Evolutionary conservation across 2,113 vertebrate genomes (phyloP), one percentile per base, ranked within the genome.

Genomic region (Ondatra zibethicus): DNA sequence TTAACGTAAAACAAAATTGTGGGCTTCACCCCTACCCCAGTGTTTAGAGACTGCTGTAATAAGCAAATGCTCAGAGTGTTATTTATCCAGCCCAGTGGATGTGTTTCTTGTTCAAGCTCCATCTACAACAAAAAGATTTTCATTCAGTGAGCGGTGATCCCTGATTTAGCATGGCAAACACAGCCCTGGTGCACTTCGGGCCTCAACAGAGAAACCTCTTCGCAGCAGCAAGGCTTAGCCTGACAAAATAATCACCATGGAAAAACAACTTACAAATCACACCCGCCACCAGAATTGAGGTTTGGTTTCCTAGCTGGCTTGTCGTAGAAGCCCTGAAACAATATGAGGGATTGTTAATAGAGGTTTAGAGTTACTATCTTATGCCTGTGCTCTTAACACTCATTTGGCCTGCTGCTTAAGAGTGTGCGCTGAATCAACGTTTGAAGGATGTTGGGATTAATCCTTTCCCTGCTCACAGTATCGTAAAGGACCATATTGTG

Each of bases 1-100:
- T 96, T 97, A 96, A 95, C 95, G 96, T 97, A 95, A 97, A 97
- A 97, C 95, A 94, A 97, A 97, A 97, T 68, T 86, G 89, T 89
- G 95, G 96, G 91, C 95, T 96, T 91, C 50, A 73, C 73, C 96
- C 92, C 92, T 80, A 94, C 89, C 75, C 66, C 80, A 39, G 88
- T 92, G 96, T 93, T 97, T 96, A 87, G 92, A 95, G 95, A 96
- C 89, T 47, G 82, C n/a, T 72, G 75, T 96, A 96, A 96, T 73
- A 97, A 97, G 94, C 95, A 91, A 96, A 93, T 39, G n/a, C 92
- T 97, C 95, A 97, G 92, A 95, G 93, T 88, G 65, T 81, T 93
- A 91, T 97, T 96, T 97, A 94, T 97, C 95, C 94, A 81, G 92
- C 86, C 58, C 14, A 93, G 86, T 86, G 78, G 92, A 70, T 65